Percentiles rank a stretch among this genome's conserved stretches.
Evolutionary conservation across 2,113 vertebrate species (phyloP).

Genomic region (Rallus limicola): DNA sequence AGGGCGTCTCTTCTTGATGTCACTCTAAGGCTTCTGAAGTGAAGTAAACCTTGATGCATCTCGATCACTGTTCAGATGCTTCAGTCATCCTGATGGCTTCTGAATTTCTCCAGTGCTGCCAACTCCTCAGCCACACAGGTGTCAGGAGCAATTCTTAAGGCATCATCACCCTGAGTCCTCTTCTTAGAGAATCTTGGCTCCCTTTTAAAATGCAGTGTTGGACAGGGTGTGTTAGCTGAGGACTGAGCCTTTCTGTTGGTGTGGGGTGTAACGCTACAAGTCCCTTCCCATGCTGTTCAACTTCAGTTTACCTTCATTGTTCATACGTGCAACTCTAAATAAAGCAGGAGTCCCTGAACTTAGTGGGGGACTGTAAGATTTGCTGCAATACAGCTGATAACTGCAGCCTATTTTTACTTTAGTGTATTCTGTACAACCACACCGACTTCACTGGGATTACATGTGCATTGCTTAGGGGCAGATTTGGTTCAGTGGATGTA

Average conservation of each 20-base stretch:
- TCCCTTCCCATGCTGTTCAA: not conserved
- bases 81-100: not conserved
- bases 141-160: not conserved
- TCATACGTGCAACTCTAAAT: not conserved
- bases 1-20: not conserved
- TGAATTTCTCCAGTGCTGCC: not conserved
- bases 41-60: not conserved
- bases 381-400: not conserved
- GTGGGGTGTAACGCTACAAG: rapidly evolving
- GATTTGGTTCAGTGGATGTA: constrained; percentile 21
- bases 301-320: not conserved
- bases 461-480: constrained; percentile 22
- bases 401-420: not conserved
- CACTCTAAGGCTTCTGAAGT: not conserved
- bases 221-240: rapidly evolving
- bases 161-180: not conserved
- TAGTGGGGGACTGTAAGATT: not conserved
- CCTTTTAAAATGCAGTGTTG: rapidly evolving
- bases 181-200: not conserved
- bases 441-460: constrained; percentile 41
- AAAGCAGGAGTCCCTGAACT: not conserved
- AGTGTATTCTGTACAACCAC: not conserved
- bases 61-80: rapidly evolving
- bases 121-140: not conserved
- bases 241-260: not conserved